phyloP scores from a whole-genome alignment of 2,888 invertebrate genomes.

The Agriotes lineatus region DNA sequence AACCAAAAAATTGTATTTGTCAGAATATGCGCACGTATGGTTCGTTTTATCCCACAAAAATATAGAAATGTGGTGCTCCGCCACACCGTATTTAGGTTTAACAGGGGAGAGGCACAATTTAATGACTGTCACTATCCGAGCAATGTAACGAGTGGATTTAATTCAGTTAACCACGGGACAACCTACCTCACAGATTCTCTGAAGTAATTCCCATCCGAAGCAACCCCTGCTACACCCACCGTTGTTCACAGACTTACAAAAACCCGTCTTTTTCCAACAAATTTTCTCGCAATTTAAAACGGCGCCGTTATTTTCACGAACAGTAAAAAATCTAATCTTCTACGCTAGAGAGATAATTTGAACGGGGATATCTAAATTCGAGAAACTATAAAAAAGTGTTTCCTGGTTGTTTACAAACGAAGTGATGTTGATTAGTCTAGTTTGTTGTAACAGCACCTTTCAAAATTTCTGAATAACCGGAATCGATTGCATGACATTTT shows the following conservation, averaged over 20 bases:
- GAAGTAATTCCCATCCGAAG: conserved; percentile 21
- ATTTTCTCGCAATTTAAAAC: conserved; percentile 7
- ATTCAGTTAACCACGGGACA: conserved; percentile 46
- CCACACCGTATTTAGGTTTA: conserved; percentile 36
- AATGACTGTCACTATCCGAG: conserved; percentile 40
- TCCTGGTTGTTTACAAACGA: no score
- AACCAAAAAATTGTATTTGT: conserved; percentile 3
- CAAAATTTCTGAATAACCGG: no score
- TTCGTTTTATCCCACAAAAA: conserved; percentile 23
- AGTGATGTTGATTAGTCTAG: no score
- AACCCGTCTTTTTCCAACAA: background rate
- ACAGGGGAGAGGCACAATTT: conserved; percentile 37
- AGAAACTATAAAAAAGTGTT: no score
- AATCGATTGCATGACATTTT: no score
- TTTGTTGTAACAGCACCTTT: no score
- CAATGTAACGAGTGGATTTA: conserved; percentile 46
- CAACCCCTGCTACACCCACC: conserved; percentile 33
- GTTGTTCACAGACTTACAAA: conserved; percentile 13
- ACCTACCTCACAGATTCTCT: conserved; percentile 39
- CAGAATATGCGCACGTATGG: conserved; percentile 13
- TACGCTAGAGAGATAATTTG: background rate
- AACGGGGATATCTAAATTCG: no score
- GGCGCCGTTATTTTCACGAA: background rate
- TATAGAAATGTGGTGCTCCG: conserved; percentile 23
- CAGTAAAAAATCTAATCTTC: background rate